Base-by-base conservation (phyloP, 2,888 invertebrate species). In the Temnothorax unifasciatus region DNA sequence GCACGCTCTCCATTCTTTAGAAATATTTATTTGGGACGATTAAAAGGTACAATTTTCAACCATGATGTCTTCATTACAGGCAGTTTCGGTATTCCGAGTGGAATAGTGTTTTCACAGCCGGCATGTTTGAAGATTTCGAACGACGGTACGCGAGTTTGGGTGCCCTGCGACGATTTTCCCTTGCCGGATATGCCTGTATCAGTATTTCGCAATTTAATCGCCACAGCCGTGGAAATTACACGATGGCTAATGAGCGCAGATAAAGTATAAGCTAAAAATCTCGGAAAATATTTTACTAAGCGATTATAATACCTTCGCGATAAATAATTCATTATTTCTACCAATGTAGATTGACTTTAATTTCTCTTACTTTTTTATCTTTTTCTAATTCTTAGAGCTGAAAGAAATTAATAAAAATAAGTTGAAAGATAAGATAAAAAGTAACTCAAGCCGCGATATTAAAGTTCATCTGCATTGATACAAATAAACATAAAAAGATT, bases 51-150 rank as follows among this genome's bases (percentile, higher is more conserved):
- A 25, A 57, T 25, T 0, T 57, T 57, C 25, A 57, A 57, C 4
- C 13, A 3, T 25, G 54, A 57, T 11, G 21, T 57, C 21, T 25
- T 59, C 13, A 15, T 59, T 59, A 29, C 59, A 59, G 59, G 29
- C 2, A 59, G 6, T 59, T 59, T 59, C 15, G 59, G 29, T 59
- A 59, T 59, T 59, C 59, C 59, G 59, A 59, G 15, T 15, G 59
- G 59, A 59, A 59, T 59, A 59, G 59, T 59, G 15, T 59, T 59
- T 59, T 59, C 59, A 6, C 59, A 59, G 29, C 59, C 59, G 29
- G 15, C 29, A 5, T 59, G 29, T 59, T 59, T 59, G 15, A 59
- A 29, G 29, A 59, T 29, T 15, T 15, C 29, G 6, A 15, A 29
- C 59, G 15, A 3, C 29, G 59, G 59, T 21, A 15, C 59, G 59